Evolutionary conservation across 2,797 vertebrate genomes (phyloP).

Genomic region (Anguilla pacifica): DNA sequence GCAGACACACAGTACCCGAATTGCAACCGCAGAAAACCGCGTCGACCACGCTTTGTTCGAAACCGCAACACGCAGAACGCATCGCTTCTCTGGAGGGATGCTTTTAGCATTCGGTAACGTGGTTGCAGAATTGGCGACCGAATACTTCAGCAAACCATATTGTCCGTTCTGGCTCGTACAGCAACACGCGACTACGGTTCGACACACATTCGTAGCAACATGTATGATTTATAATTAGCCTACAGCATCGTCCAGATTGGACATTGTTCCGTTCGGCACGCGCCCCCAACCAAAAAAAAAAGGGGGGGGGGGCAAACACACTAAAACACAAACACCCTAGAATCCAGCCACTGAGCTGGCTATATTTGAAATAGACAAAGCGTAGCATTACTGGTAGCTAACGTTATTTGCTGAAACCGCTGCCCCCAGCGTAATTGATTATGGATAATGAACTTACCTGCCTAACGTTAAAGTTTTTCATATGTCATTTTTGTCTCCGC

Average conservation of each 20-base stretch:
- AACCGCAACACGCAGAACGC: not conserved
- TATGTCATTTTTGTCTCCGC: not conserved
- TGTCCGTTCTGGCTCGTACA: not conserved
- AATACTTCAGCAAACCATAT: not conserved
- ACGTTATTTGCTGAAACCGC: not conserved
- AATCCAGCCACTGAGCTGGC: not conserved
- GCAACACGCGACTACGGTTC: not conserved
- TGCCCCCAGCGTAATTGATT: not conserved
- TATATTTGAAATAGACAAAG: not conserved
- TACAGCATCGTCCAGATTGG: not conserved
- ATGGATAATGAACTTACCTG: not conserved
- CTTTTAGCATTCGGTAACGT: not conserved
- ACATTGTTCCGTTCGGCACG: not conserved
- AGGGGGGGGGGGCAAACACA: not conserved
- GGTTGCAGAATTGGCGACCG: not conserved
- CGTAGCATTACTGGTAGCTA: not conserved
- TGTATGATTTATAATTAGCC: not conserved
- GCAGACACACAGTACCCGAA: constrained; percentile 14
- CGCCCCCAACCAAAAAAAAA: not conserved
- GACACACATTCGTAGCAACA: not conserved
- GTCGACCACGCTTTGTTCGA: constrained; percentile 14
- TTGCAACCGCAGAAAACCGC: constrained; percentile 8
- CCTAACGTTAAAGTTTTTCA: not conserved
- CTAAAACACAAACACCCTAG: not conserved
- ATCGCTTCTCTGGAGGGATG: not conserved